Percentiles rank a stretch among this genome's conserved stretches.
phyloP scores from a whole-genome alignment of 64 coral and sea anemone genomes.

The Stichodactyla helianthus region DNA sequence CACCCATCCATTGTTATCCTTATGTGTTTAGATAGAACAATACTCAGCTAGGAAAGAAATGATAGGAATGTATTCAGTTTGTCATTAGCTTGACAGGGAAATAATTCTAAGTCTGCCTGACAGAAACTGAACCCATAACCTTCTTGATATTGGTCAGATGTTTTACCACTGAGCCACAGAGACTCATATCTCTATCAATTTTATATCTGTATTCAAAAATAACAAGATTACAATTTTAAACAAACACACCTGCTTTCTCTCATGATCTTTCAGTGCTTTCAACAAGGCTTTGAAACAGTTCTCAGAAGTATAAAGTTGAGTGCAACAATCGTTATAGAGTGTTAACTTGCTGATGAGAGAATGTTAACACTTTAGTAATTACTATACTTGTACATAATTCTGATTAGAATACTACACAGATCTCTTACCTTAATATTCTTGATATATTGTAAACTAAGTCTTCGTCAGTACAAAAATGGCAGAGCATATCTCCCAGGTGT shows the following conservation, averaged over 20 bases:
- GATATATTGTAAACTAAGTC: slow-evolving; percentile 91
- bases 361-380: neutral
- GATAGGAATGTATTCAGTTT: no score
- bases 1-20: no score
- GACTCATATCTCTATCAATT: no score
- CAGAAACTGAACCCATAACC: no score
- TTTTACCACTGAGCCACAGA: no score
- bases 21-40: no score
- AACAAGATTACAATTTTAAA: no score
- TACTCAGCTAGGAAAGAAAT: no score
- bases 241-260: slow-evolving; percentile 65
- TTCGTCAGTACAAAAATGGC: slow-evolving; percentile 61
- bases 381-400: neutral
- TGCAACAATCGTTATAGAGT: slow-evolving; percentile 76
- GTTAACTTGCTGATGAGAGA: slow-evolving; percentile 63
- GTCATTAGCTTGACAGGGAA: no score
- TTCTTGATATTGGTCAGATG: no score
- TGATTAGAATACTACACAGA: neutral
- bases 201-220: no score
- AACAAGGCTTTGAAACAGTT: slow-evolving; percentile 56
- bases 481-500: slow-evolving; percentile 46
- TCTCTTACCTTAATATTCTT: slow-evolving; percentile 75
- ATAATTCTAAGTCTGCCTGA: no score
- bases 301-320: slow-evolving; percentile 25
- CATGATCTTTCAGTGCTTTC: slow-evolving; percentile 46